Base-by-base conservation (phyloP, 2,888 invertebrate genomes). In the Acleris emargana region DNA sequence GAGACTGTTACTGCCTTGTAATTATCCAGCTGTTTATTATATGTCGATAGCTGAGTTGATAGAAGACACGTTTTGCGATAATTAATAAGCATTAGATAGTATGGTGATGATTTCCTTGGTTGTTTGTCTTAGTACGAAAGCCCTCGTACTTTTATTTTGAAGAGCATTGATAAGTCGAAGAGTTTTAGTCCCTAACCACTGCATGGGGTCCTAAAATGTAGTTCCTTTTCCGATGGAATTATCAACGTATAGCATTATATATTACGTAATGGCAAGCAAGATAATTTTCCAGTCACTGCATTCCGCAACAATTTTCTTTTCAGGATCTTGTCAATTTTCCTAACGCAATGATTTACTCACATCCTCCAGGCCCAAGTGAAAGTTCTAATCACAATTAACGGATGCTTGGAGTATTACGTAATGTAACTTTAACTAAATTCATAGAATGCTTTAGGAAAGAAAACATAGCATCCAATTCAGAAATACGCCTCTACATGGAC, bases 311-410 rank as follows among this genome's bases (percentile, higher is more conserved):
- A 51, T 62, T 52, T 47, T 42, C 54, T 43, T 13, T 51, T 57
- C 45, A 51, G 38, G 52, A 58, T 52, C 45, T 45, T 52, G 60
- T 17, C 28, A 47, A 25, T 63, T 58, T 64, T 42, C 63, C 32
- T 17, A 38, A 53, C 18, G 17, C 17, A 38, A 38, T 38, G 38
- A 38, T 38, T 38, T 38, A 38, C 38, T 13, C 11, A 38, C 38
- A 38, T 38, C 38, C 38, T 38, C 38, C 38, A 13, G 38, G 3
- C 32, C 32, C 38, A 38, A 38, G 38, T 13, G 38, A 38, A 38
- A 38, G 38, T 38, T 38, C 38, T 13, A 38, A 13, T 38, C 38
- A 38, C 38, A 38, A 38, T 38, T 38, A 38, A 11, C 38, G 13
- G 38, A 13, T 4, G 38, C 38, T 4, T 38, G 38, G 38, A 38